Percentiles rank a stretch among this genome's conserved stretches.
These are phyloP conservation scores for Hucho hucho DNA, from an alignment of 2,113 vertebrate species.

Conservation along the genomic window DNA sequence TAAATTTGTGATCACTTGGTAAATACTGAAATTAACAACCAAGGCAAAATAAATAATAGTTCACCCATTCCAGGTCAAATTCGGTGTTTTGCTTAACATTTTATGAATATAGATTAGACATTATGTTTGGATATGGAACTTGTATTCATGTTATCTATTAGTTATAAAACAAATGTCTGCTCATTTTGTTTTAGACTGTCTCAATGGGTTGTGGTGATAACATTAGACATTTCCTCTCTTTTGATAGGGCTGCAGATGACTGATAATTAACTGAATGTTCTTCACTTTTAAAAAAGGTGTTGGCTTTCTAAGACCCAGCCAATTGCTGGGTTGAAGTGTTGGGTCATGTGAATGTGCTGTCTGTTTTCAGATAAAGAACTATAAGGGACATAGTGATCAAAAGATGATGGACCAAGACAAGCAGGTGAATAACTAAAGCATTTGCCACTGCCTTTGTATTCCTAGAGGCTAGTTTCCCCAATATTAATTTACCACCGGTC, in stretches of 20 bases:
- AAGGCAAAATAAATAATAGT: neutral
- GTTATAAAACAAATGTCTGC: neutral
- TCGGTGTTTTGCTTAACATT: neutral
- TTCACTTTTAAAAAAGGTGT: neutral
- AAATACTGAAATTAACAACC: neutral
- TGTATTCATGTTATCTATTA: neutral
- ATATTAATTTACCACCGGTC: too few relatives aligned
- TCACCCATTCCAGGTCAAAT: neutral
- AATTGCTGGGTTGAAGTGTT: neutral
- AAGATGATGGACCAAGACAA: conserved; percentile 80
- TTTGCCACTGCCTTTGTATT: neutral
- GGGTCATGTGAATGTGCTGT: conserved; percentile 16
- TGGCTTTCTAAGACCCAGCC: neutral
- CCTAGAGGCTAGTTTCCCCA: too few relatives aligned
- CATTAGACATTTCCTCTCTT: neutral
- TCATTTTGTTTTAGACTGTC: neutral
- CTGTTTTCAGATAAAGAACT: conserved; percentile 77
- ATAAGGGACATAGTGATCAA: conserved; percentile 75
- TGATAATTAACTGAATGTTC: conserved; percentile 3
- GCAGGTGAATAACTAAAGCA: conserved; percentile 54
- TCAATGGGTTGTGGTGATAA: neutral
- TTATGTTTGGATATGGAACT: neutral
- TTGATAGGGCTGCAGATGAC: conserved; percentile 1
- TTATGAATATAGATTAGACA: neutral
- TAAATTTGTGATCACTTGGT: neutral